Evolutionary conservation across 2,888 invertebrate species (phyloP).

Genomic region (Clostera curtula): DNA sequence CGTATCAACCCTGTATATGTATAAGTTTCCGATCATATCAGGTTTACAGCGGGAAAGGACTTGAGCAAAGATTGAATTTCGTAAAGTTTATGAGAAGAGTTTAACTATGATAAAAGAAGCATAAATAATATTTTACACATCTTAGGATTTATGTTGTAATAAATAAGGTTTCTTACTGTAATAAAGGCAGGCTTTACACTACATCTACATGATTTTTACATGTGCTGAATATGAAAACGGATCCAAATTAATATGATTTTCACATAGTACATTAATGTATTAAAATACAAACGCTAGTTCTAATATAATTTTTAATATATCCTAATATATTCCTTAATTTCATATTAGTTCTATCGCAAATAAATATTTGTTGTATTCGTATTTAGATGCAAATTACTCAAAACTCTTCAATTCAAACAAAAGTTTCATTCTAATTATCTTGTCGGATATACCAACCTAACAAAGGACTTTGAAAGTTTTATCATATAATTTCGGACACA

Average conservation of each 20-base stretch:
- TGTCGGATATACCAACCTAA: neutral
- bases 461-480: neutral
- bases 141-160: neutral
- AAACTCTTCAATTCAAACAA: too few species aligned
- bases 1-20: too few species aligned
- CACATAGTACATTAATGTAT: too few species aligned
- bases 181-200: neutral
- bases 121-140: neutral
- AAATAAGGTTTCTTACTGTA: neutral
- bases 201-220: too few species aligned
- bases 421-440: neutral
- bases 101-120: neutral
- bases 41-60: slow-evolving; percentile 9
- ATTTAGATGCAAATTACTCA: too few species aligned
- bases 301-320: too few species aligned
- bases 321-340: too few species aligned
- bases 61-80: neutral
- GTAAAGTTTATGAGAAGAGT: neutral
- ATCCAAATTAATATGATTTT: too few species aligned
- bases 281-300: too few species aligned
- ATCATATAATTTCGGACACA: neutral
- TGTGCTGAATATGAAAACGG: too few species aligned
- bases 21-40: slow-evolving; percentile 5
- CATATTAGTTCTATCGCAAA: too few species aligned
- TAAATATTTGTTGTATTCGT: too few species aligned